Evolutionary conservation across 2,797 vertebrate species (phyloP), one percentile per base, ranked within the genome.

Genomic region (Lagodon rhomboides): DNA sequence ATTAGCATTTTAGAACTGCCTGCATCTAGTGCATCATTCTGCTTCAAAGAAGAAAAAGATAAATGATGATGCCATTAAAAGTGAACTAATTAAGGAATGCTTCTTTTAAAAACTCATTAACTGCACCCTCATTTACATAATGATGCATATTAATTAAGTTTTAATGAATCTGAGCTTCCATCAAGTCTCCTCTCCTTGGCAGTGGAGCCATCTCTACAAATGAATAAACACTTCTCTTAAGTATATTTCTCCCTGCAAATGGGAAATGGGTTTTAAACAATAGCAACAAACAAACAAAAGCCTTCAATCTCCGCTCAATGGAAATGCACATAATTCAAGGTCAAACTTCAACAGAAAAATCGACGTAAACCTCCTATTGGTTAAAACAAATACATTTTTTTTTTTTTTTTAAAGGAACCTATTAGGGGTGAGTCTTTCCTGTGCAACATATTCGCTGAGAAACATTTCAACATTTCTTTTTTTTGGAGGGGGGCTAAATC

Each of bases 121-220:
- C 98, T 97, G 97, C 97, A 99, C 93, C 97, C 98, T 99, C 97
- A 99, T 99, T 99, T 99, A 97, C 98, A 99, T 99, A 99, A 99
- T 99, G 97, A 99, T 99, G 98, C 98, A 99, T 99, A 99, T 99
- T 99, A 99, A 99, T 99, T 99, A 99, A 98, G 98, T 99, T 99
- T 99, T 99, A 99, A 99, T 99, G 98, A 99, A 99, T 99, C 97
- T 97, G 97, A 97, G 97, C 97, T 98, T 98, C 97, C 96, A 97
- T 97, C 97, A 98, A 98, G 97, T 96, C 97, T 96, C 96, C 96
- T 97, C 96, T 98, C 97, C 96, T 97, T 98, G 97, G 97, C 97
- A 97, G 97, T 96, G 97, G 97, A 97, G 97, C 97, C 97, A 98
- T 98, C 98, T 97, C 96, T 96, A 97, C 97, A 98, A 99, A 98